Base-by-base conservation (phyloP, 2,113 vertebrate species). In the Leptobrachium leishanense region DNA sequence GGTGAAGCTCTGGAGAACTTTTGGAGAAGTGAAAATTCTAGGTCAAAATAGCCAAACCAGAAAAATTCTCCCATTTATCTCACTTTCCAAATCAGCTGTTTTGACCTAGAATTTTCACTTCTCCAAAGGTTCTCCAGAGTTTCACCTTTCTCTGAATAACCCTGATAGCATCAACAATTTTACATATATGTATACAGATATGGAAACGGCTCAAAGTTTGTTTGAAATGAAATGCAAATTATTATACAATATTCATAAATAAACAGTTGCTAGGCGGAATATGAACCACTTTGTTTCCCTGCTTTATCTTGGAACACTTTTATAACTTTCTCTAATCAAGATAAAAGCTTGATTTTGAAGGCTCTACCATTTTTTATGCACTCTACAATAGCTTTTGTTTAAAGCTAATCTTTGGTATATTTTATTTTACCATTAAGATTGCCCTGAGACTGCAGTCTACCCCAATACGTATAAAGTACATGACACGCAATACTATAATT, bases 401-500 rank as follows among this genome's bases (percentile, higher is more conserved):
- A 62, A 44, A 83, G 59, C 82, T 87, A 87, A 73, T 85, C 87
- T 87, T 87, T 77, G 83, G 85, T 68, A 85, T 86, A 87, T 87
- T 89, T 85, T 81, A 86, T 82, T 89, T 86, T 85, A 68, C 81
- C 42, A 76, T 84, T 82, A 62, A 81, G 66, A 31, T 77, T 78
- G 75, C 81, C 78, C 87, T 82, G 85, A 87, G 89, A 90, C 89
- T 75, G 86, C 83, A 84, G 84, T 81, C 88, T 87, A 85, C 0
- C 0, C 74, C 66, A 13, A 81, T 81, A 77, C 86, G 84, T 83
- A 84, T 84, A 86, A 86, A 88, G 85, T 72, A 70, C 81, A 46
- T 81, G 92, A 90, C 92, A 94, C 8, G 70, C 65, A 84, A 93
- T 87, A 90, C 86, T 83, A 86, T 94, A 93, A 93, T 94, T 92